These are phyloP conservation scores for human (Homo sapiens) DNA, from an alignment of 2,113 vertebrate genomes.

Conservation along the genomic window GRCh38 chr7:55027501-55028000, in stretches of 20 bases:
- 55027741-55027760: not conserved
- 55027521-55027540: not conserved
- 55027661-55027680: not conserved
- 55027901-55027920: not conserved
- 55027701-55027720: not conserved
- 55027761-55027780: not conserved
- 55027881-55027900: not conserved
- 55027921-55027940: not conserved
- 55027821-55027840: not conserved
- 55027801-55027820: not conserved
- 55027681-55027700: not conserved
- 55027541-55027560: not conserved
- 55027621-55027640: not conserved
- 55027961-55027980: no score
- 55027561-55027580: not conserved
- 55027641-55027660: not conserved
- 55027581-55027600: not conserved
- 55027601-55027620: not conserved
- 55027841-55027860: not conserved
- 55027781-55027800: not conserved
- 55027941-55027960: not conserved
- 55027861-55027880: not conserved
- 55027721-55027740: not conserved
- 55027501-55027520: not conserved
- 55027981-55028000: not conserved